A percentile compares a stretch with the other conserved stretches of the same genome.
These are phyloP conservation scores for Macrotrachela quadricornifera DNA, from an alignment of 1,140 invertebrate species.

Conservation along the genomic window DNA sequence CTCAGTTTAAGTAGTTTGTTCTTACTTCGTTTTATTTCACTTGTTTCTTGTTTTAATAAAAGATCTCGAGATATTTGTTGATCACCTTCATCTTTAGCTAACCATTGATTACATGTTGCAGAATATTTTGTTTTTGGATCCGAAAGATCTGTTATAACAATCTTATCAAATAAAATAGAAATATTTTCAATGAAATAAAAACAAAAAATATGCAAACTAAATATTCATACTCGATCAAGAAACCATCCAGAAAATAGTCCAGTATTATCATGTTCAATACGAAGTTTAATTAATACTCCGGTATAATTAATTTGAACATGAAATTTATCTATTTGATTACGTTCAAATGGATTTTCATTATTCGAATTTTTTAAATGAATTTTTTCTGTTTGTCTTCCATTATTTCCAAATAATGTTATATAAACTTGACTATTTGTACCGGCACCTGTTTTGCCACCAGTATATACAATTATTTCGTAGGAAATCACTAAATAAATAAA, in stretches of 20 bases:
- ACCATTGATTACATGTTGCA: slow-evolving; percentile 29
- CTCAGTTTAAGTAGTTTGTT: too few species aligned
- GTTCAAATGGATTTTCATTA: slow-evolving; percentile 15
- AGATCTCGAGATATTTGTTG: slow-evolving; percentile 22
- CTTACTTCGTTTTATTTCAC: slow-evolving; percentile 23
- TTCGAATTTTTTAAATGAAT: too few species aligned
- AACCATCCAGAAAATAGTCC: slow-evolving; percentile 28
- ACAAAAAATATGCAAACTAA: too few species aligned
- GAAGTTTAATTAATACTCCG: slow-evolving; percentile 25
- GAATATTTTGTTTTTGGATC: slow-evolving; percentile 28
- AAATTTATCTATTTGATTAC: slow-evolving; percentile 20
- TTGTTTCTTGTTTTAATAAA: slow-evolving; percentile 24
- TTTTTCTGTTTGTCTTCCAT: too few species aligned
- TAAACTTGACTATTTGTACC: slow-evolving; percentile 7
- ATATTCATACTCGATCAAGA: slow-evolving; percentile 23
- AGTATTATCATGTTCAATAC: slow-evolving; percentile 29
- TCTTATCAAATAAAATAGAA: slow-evolving; percentile 14
- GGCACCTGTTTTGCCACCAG: too few species aligned
- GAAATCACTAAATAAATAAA: too few species aligned
- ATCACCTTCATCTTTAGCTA: slow-evolving; percentile 27
- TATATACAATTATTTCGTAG: too few species aligned
- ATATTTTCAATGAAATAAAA: too few species aligned
- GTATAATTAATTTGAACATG: slow-evolving; percentile 22
- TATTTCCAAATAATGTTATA: too few species aligned
- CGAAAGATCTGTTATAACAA: slow-evolving; percentile 26